Base-by-base conservation (phyloP, 2,113 vertebrate species). In the Hippopotamus amphibius region DNA sequence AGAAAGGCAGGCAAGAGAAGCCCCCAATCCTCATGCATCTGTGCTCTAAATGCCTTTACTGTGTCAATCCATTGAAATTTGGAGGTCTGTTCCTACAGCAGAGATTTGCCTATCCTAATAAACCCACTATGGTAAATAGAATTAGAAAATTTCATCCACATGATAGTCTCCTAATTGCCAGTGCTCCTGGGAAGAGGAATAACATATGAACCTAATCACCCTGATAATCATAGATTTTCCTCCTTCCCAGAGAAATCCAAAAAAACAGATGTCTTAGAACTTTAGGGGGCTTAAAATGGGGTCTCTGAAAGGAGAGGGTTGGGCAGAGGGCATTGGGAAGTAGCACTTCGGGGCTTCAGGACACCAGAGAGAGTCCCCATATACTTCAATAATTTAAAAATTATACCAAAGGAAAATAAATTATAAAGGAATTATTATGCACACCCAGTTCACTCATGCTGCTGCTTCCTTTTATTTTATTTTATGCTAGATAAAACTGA, bases 401-500 rank as follows among this genome's bases (percentile, higher is more conserved):
- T 88, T 50, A 41, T 88, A 89, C 53, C 74, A 94, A 89, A 84
- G 65, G 14, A 68, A 95, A 84, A 79, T 11, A 92, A 93, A 88
- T 77, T 53, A 43, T 65, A 93, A 96, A 46, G 46, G 33, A 69
- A 88, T 92, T 41, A 93, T 96, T 90, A 69, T 57, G 28, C 63
- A 96, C 37, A 80, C 63, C 61, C 63, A 50, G 4, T 66, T 90
- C 88, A 71, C 84, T 48, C 72, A 77, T 74, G n/a, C 59, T 82
- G 5, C 6, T 53, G 7, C 72, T 93, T 77, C 19, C 33, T 96
- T 96, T 53, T 94, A 21, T 88, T 97, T 93, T 88, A 71, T 77
- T 88, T 82, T 57, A 84, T 93, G 79, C 50, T 89, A 82, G 66
- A 85, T 77, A 89, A 74, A 95, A 14, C 87, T 76, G 69, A 92